These are phyloP conservation scores for Palaemon carinicauda DNA, from an alignment of 1,140 invertebrate species.

Conservation along the genomic window DNA sequence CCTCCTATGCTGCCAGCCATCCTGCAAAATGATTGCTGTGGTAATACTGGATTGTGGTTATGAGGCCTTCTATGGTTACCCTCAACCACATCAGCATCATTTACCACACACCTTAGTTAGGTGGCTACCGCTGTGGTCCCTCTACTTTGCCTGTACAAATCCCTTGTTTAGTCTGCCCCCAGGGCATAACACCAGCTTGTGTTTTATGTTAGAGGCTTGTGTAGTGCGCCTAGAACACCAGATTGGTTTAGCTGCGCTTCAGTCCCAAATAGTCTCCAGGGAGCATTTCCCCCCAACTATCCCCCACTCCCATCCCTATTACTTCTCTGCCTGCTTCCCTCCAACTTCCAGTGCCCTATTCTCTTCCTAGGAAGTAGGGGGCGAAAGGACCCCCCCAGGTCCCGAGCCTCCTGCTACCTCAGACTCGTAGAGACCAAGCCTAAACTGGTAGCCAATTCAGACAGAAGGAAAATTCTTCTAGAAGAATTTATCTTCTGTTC, in stretches of 20 bases:
- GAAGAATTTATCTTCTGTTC: slow-evolving; percentile 33
- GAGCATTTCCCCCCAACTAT: slow-evolving; percentile 29
- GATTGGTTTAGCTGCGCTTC: slow-evolving; percentile 57
- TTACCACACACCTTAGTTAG: slow-evolving; percentile 49
- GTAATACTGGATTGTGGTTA: slow-evolving; percentile 40
- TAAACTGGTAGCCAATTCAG: slow-evolving; percentile 55
- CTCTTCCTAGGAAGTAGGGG: slow-evolving; percentile 38
- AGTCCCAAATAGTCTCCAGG: slow-evolving; percentile 54
- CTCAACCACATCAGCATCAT: slow-evolving; percentile 26
- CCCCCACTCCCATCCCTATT: background rate
- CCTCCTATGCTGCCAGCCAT: slow-evolving; percentile 36
- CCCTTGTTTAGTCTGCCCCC: slow-evolving; percentile 56
- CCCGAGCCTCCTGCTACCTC: slow-evolving; percentile 9
- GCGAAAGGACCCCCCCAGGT: slow-evolving; percentile 20
- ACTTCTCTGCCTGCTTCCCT: slow-evolving; percentile 6
- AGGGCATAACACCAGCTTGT: slow-evolving; percentile 57
- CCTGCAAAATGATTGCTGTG: slow-evolving; percentile 48
- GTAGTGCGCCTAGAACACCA: slow-evolving; percentile 56
- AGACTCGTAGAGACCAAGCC: slow-evolving; percentile 50
- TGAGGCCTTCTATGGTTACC: background rate
- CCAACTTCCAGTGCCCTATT: background rate
- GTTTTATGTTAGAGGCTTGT: slow-evolving; percentile 58
- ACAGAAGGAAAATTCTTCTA: slow-evolving; percentile 42
- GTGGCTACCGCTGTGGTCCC: slow-evolving; percentile 56
- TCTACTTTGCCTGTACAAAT: slow-evolving; percentile 58